A percentile compares a stretch with the other conserved stretches of the same genome.
Conservation (phyloP, 30 jellyfish, hydroid and myxozoan species). For the Aurelia coerulea region DNA sequence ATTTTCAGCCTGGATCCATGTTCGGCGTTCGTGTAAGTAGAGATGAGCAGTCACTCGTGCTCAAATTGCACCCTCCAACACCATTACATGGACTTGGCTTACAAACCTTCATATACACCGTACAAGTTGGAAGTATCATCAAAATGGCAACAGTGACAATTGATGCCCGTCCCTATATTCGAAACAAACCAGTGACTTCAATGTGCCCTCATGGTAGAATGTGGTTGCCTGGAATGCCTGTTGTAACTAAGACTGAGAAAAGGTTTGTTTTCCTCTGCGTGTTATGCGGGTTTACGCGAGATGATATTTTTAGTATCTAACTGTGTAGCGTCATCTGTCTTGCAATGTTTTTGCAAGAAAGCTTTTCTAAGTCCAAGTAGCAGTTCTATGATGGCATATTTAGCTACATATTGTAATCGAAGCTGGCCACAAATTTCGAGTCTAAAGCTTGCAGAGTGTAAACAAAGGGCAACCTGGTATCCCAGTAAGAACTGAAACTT, state of each 20-base stretch:
- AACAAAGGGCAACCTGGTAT: too few relatives aligned
- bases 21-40: slow-evolving; percentile 40
- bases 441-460: too few relatives aligned
- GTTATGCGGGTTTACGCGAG: not conserved
- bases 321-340: too few relatives aligned
- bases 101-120: slow-evolving; percentile 35
- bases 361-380: too few relatives aligned
- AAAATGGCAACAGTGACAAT: slow-evolving; percentile 40
- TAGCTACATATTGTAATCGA: too few relatives aligned
- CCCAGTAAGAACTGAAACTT: too few relatives aligned
- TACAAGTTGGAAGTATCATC: slow-evolving; percentile 26
- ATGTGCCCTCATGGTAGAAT: slow-evolving; percentile 65
- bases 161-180: slow-evolving; percentile 38
- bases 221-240: slow-evolving; percentile 73
- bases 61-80: slow-evolving; percentile 48
- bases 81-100: slow-evolving; percentile 57
- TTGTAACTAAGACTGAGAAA: slow-evolving; percentile 21
- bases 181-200: slow-evolving; percentile 52
- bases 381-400: too few relatives aligned
- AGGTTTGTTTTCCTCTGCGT: slow-evolving; percentile 22
- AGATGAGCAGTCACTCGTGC: slow-evolving; percentile 42
- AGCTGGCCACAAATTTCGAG: too few relatives aligned
- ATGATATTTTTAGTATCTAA: not conserved
- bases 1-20: slow-evolving; percentile 40
- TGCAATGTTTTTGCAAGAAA: too few relatives aligned